A percentile compares a stretch with the other conserved stretches of the same genome.
phyloP scores from a whole-genome alignment of 2,888 invertebrate genomes.

The Slavum lentiscoides region DNA sequence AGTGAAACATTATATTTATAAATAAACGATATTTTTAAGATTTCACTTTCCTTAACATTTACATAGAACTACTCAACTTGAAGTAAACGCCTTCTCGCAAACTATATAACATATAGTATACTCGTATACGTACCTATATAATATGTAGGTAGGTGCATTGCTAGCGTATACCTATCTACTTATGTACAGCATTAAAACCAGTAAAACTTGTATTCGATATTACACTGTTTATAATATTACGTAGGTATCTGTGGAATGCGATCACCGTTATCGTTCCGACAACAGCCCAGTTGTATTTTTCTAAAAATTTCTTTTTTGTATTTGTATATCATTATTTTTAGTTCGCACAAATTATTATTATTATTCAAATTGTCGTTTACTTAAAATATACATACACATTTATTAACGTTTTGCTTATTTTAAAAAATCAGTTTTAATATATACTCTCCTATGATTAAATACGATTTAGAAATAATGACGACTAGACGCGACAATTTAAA shows the following conservation, averaged over 20 bases:
- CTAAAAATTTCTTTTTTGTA: neutral
- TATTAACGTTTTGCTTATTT: too few relatives aligned
- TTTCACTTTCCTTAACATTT: constrained; percentile 49
- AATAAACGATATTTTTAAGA: constrained; percentile 2
- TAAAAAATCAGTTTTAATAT: too few relatives aligned
- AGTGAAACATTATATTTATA: neutral
- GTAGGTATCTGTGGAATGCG: constrained; percentile 6
- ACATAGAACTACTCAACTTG: constrained; percentile 19
- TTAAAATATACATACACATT: too few relatives aligned
- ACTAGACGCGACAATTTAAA: too few relatives aligned
- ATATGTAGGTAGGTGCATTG: neutral
- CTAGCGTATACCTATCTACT: neutral
- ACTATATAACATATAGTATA: too few relatives aligned
- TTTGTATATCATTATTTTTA: neutral
- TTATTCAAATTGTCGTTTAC: too few relatives aligned
- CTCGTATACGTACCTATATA: too few relatives aligned
- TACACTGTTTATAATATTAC: constrained; percentile 1
- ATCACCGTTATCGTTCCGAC: neutral
- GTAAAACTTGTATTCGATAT: constrained; percentile 27
- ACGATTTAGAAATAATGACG: too few relatives aligned
- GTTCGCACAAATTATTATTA: neutral
- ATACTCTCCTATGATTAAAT: too few relatives aligned
- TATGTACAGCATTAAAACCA: constrained; percentile 15
- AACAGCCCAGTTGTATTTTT: neutral
- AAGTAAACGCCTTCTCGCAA: constrained; percentile 24